These are phyloP conservation scores for Calidris pygmaea DNA, from an alignment of 2,113 vertebrate species.

Conservation along the genomic window DNA sequence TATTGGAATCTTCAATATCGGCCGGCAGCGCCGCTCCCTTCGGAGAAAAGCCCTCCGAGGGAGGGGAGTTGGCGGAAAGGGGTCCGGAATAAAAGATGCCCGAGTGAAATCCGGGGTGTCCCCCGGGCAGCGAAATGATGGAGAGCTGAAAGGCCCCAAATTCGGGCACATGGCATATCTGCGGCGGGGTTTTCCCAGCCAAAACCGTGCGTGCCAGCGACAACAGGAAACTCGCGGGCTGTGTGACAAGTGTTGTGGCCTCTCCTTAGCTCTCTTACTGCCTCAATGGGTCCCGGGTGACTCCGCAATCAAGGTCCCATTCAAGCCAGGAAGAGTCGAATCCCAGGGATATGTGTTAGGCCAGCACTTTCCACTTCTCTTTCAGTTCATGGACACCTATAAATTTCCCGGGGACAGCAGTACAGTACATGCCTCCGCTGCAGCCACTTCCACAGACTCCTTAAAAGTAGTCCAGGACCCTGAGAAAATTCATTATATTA, in stretches of 20 bases:
- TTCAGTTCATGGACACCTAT: slow-evolving; percentile 14
- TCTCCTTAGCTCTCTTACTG: not conserved
- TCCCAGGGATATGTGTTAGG: not conserved
- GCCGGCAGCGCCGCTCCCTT: not conserved
- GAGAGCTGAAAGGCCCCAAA: not conserved
- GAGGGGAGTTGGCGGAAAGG: not conserved
- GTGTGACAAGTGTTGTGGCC: not conserved
- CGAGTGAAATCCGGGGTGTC: not conserved
- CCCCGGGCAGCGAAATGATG: not conserved
- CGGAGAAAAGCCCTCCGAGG: not conserved
- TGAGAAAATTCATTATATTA: not conserved
- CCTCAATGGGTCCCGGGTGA: not conserved
- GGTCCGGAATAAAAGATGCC: not conserved
- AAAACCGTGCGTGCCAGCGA: not conserved
- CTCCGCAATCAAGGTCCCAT: not conserved
- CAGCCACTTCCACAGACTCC: not conserved
- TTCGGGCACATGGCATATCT: not conserved
- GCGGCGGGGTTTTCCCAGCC: not conserved
- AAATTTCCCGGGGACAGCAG: slow-evolving; percentile 17
- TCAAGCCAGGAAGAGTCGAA: not conserved
- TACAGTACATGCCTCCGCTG: not conserved
- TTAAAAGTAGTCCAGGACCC: not conserved
- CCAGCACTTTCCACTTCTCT: slow-evolving; percentile 12
- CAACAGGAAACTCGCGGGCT: not conserved
- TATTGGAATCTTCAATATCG: not conserved